Percentiles rank a stretch among this genome's conserved stretches.
Conservation (phyloP, 2,113 vertebrate species). For the Solea solea region DNA sequence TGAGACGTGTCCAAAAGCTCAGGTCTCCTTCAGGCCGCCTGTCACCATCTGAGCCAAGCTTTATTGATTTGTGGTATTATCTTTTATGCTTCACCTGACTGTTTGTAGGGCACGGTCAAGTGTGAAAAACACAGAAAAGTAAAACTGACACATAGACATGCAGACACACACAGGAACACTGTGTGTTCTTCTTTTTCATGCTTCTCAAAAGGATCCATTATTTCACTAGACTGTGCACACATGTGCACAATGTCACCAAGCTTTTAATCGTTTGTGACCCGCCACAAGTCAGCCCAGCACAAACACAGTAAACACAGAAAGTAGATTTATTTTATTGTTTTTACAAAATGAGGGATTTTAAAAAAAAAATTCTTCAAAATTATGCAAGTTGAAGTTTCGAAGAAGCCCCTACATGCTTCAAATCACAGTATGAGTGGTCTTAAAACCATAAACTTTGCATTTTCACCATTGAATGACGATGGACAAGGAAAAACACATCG, state of each 20-base stretch:
- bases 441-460: too few species aligned
- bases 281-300: too few species aligned
- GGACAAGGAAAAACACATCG: too few species aligned
- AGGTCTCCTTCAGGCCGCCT: conserved; percentile 43
- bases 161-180: conserved; percentile 18
- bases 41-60: conserved; percentile 23
- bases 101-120: conserved; percentile 40
- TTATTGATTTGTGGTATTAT: conserved; percentile 63
- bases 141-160: conserved; percentile 32
- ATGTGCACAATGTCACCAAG: background rate
- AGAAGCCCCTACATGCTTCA: too few species aligned
- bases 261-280: too few species aligned
- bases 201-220: conserved; percentile 11
- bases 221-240: background rate
- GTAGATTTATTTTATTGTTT: too few species aligned
- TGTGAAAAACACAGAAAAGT: conserved; percentile 28
- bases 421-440: too few species aligned
- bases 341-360: too few species aligned
- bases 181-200: conserved; percentile 3
- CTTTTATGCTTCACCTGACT: conserved; percentile 39
- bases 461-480: too few species aligned
- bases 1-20: conserved; percentile 36
- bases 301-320: too few species aligned
- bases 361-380: too few species aligned
- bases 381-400: too few species aligned